phyloP scores from a whole-genome alignment of 2,888 invertebrate genomes.

The Luffia ferchaultella region DNA sequence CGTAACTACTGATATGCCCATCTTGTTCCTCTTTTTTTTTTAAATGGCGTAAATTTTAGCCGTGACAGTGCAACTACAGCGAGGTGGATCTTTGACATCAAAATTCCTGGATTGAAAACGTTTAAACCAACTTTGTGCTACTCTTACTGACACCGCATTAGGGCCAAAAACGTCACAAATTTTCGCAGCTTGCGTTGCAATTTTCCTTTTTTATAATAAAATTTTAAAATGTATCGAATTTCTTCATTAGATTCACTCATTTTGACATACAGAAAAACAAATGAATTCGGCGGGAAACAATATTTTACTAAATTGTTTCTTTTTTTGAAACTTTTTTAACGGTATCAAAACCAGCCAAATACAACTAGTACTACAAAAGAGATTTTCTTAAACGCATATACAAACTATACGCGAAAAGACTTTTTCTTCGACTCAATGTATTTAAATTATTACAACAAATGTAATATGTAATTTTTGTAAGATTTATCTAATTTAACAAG shows the following conservation, averaged over 20 bases:
- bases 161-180: neutral
- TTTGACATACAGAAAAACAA: neutral
- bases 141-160: neutral
- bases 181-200: neutral
- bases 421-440: neutral
- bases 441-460: too few species aligned
- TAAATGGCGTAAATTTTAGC: neutral
- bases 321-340: neutral
- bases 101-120: neutral
- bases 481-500: too few species aligned
- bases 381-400: neutral
- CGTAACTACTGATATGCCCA: neutral
- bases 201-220: neutral
- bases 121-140: neutral
- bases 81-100: neutral
- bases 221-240: neutral
- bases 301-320: neutral
- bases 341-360: neutral
- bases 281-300: neutral
- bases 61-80: neutral
- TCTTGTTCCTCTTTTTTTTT: neutral
- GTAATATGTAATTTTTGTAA: too few species aligned
- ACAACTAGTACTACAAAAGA: neutral
- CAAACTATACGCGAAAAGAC: neutral
- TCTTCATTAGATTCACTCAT: neutral